Base-by-base conservation (phyloP, 2,888 invertebrate genomes). In the Cheiracanthium punctorium region DNA sequence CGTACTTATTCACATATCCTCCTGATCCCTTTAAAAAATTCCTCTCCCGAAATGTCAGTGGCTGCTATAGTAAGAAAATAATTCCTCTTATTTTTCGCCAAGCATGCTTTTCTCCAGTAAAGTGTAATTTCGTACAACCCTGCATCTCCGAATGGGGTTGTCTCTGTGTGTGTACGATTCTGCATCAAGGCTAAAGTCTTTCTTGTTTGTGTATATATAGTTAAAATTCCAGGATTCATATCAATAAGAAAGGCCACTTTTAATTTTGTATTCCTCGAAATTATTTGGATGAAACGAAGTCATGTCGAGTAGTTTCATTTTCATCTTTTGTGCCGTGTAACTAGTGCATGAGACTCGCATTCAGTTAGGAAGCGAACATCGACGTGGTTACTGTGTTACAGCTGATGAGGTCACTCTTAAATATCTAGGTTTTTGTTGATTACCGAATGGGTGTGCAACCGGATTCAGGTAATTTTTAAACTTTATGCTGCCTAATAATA, bases 381-480 rank as follows among this genome's bases (percentile, higher is more conserved):
- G 80, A 72, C 80, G 80, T 72, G 72, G 52, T 80, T 80, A 67
- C 24, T n/a, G 2, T 48, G 33, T 37, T 28, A 33, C 29, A 5
- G 10, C 30, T 33, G 52, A 80, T 80, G 80, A 80, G 80, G 80
- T 80, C 80, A 80, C n/a, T 41, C 14, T 14, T 48, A 77, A 52
- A 20, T 29, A 69, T 72, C 52, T 64, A 30, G 20, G 29, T 33
- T 79, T 70, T 69, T 28, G 28, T 8, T 65, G 20, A 52, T 20
- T 48, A 4, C n/a, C n/a, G 14, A 41, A 82, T 82, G 84, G 84
- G 84, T 72, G 79, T 84, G 14, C 84, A 84, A 79, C 72, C 84
- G 77, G 84, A 84, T 77, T 73, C 77, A 65, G 84, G 84, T 82
- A 71, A 77, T 28, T 74, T 7, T 58, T 24, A 17, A 2, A 58